phyloP scores from a whole-genome alignment of 1,140 invertebrate species.

The Aphelinus certus region DNA sequence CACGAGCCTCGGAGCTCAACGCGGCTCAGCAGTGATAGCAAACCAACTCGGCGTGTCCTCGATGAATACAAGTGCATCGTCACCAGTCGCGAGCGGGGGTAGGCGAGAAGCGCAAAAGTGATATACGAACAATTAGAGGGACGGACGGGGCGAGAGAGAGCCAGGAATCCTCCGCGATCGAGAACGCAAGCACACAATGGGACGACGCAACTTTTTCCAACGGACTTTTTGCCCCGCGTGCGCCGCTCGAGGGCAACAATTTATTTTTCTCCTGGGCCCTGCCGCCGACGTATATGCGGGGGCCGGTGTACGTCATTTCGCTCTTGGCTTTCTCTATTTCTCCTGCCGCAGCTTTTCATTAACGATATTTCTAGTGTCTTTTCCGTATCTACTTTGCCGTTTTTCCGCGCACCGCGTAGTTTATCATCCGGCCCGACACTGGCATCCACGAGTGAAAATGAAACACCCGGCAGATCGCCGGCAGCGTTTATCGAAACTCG shows the following conservation, averaged over 20 bases:
- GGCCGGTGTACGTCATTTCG: conserved; percentile 27
- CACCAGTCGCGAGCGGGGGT: too few relatives aligned
- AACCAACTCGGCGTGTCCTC: too few relatives aligned
- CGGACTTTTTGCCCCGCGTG: background rate
- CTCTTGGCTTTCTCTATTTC: background rate
- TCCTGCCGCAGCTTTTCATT: conserved; percentile 33
- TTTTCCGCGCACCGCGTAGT: conserved; percentile 15
- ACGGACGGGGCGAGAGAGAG: background rate
- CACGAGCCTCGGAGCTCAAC: too few relatives aligned
- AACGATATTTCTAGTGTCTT: conserved; percentile 34
- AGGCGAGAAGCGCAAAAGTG: too few relatives aligned
- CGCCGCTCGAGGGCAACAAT: conserved; percentile 13
- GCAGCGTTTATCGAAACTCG: conserved; percentile 23
- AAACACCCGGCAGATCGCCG: conserved; percentile 19
- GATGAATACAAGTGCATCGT: too few relatives aligned
- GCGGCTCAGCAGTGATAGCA: too few relatives aligned
- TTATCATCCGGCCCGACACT: conserved; percentile 27
- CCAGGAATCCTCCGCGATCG: conserved; percentile 16
- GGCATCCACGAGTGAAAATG: background rate
- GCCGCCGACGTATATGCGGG: background rate
- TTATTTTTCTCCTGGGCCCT: conserved; percentile 32
- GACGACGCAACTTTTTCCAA: conserved; percentile 2
- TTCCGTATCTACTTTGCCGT: conserved; percentile 25
- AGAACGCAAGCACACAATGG: conserved; percentile 6
- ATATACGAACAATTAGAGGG: too few relatives aligned